Base-by-base conservation (phyloP, 2,797 vertebrate genomes). In the Rhinoraja longicauda region DNA sequence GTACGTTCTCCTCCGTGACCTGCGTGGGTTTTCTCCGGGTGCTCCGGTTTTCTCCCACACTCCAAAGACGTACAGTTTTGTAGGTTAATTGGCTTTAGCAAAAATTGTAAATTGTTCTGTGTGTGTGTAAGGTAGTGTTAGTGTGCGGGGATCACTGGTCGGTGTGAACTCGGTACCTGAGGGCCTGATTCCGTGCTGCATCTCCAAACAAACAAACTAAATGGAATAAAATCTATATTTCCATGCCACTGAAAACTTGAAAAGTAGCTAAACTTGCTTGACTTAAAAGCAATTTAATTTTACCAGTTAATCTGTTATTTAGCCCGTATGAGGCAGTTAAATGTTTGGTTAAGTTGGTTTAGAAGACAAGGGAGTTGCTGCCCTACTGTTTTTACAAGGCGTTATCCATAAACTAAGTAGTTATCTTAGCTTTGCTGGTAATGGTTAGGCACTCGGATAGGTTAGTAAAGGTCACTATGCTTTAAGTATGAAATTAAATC, bases 401-500 rank as follows among this genome's bases (percentile, higher is more conserved):
- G 76, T 76, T 76, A 29, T 62, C 32, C 59, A 62, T 67, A 88
- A 2, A 36, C 62, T 67, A 21, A 67, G 64, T 6, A 67, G 84
- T 26, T 82, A 64, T 88, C 29, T 59, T 62, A 64, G 84, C 2
- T 36, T 88, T 21, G 57, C 64, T 88, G n/a, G 17, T 88, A 36
- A 0, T 36, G 84, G 36, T 88, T 36, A 67, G 36, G 53, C 13
- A 45, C 57, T n/a, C 29, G 1, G 59, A 88, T 8, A 36, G 36
- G n/a, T 32, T 88, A 64, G 32, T 67, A 86, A 75, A 92, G 24
- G 45, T 45, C 26, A 29, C 73, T 75, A 70, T 24, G 64, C 24
- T 53, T 45, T 15, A 53, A 59, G 67, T 73, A 26, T 91, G 90
- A 91, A 91, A 73, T 73, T 24, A 92, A 92, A 29, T 75, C 70